Percentiles rank a stretch among this genome's conserved stretches.
phyloP scores from a whole-genome alignment of 2,797 vertebrate species.

The Chaetophractus vellerosus region DNA sequence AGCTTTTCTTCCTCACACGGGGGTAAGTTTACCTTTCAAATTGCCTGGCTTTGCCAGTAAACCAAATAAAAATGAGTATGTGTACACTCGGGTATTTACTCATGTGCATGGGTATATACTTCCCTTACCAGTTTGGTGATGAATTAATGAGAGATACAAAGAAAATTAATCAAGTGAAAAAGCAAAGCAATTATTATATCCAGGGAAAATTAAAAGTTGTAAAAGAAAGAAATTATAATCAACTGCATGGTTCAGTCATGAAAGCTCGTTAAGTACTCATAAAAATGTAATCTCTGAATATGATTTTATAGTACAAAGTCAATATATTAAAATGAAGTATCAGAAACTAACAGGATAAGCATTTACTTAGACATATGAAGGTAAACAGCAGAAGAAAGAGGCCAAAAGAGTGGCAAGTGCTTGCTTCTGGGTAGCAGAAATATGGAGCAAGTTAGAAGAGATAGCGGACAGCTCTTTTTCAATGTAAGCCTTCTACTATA shows the following conservation, averaged over 20 bases:
- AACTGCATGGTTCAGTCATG: background rate
- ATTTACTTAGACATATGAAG: background rate
- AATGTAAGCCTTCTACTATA: background rate
- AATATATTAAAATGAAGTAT: background rate
- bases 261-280: background rate
- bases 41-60: background rate
- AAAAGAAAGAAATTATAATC: conserved; percentile 1
- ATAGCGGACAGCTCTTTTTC: background rate
- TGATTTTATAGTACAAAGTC: background rate
- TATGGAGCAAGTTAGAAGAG: background rate
- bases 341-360: background rate
- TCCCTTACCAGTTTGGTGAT: background rate
- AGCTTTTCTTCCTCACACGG: background rate
- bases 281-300: background rate
- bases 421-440: background rate
- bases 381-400: background rate
- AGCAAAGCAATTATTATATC: background rate
- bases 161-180: background rate
- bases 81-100: too few species aligned
- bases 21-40: background rate
- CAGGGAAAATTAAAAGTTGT: conserved; percentile 12
- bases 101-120: background rate
- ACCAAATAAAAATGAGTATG: too few species aligned
- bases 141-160: background rate
- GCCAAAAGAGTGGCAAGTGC: background rate